phyloP scores from a whole-genome alignment of 1,140 invertebrate genomes.

The Tenebrio molitor region DNA sequence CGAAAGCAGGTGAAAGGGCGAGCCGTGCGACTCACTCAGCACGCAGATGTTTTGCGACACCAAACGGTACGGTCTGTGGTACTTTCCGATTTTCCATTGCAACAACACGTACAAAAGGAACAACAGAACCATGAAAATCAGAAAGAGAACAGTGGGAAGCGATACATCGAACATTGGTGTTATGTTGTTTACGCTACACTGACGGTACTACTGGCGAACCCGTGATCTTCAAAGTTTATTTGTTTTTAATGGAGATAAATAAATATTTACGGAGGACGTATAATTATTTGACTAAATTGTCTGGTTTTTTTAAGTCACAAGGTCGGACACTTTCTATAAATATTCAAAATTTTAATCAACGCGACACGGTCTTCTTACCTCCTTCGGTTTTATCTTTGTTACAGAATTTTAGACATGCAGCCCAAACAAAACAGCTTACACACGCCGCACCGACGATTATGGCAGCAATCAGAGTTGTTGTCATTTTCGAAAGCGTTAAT shows the following conservation, averaged over 20 bases:
- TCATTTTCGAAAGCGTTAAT: slow-evolving; percentile 16
- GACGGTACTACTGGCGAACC: neutral
- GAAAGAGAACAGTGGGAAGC: slow-evolving; percentile 3
- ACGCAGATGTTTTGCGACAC: neutral
- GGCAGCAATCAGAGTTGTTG: slow-evolving; percentile 25
- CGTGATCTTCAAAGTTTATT: slow-evolving; percentile 36
- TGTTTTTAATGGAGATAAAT: slow-evolving; percentile 34
- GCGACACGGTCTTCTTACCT: slow-evolving; percentile 5
- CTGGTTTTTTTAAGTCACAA: slow-evolving; percentile 4
- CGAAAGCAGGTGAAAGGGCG: neutral
- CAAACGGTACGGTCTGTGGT: neutral
- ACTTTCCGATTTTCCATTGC: slow-evolving; percentile 33
- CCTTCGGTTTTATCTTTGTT: neutral
- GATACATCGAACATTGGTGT: slow-evolving; percentile 39
- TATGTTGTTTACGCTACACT: slow-evolving; percentile 12
- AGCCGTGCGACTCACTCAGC: neutral
- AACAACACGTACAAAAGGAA: slow-evolving; percentile 23
- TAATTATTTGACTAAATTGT: slow-evolving; percentile 37
- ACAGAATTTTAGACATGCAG: slow-evolving; percentile 5
- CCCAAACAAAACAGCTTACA: slow-evolving; percentile 20
- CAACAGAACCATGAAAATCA: slow-evolving; percentile 16
- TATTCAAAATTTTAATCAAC: slow-evolving; percentile 19
- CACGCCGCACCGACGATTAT: slow-evolving; percentile 5
- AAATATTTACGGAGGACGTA: slow-evolving; percentile 26
- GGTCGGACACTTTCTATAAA: slow-evolving; percentile 2